Evolutionary conservation across 2,113 vertebrate species (phyloP).

Genomic region (Scortum barcoo): DNA sequence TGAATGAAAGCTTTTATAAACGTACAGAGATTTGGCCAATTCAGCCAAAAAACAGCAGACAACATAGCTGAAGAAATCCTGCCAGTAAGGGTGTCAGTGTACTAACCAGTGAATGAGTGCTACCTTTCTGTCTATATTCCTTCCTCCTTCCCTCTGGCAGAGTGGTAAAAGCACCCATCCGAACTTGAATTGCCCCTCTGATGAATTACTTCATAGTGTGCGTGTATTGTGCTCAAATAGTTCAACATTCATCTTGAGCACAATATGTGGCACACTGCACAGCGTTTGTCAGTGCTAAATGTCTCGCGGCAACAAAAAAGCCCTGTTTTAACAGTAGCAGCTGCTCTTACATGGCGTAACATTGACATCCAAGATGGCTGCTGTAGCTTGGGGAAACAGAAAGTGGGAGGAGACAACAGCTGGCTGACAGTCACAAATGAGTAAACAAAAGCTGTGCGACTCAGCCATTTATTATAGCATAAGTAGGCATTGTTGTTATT

Average conservation of each 20-base stretch:
- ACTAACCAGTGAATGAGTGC: background rate
- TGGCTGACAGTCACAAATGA: constrained; percentile 80
- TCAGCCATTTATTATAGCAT: constrained; percentile 76
- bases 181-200: constrained; percentile 34
- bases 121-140: constrained; percentile 1
- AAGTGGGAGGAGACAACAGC: constrained; percentile 69
- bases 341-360: constrained; percentile 47
- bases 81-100: background rate
- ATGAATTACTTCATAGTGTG: constrained; percentile 53
- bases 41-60: background rate
- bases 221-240: constrained; percentile 36
- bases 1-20: background rate
- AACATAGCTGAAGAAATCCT: background rate
- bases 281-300: constrained; percentile 50
- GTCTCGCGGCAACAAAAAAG: constrained; percentile 47
- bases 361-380: constrained; percentile 69
- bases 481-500: constrained; percentile 77
- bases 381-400: constrained; percentile 45
- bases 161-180: constrained; percentile 32
- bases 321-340: constrained; percentile 49
- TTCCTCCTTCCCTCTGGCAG: constrained; percentile 12
- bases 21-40: background rate
- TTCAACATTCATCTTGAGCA: constrained; percentile 53
- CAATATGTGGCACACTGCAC: constrained; percentile 46
- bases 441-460: constrained; percentile 75